Evolutionary conservation across 1,140 invertebrate genomes (phyloP), one percentile per base, ranked within the genome.

Genomic region (Halictus rubicundus): DNA sequence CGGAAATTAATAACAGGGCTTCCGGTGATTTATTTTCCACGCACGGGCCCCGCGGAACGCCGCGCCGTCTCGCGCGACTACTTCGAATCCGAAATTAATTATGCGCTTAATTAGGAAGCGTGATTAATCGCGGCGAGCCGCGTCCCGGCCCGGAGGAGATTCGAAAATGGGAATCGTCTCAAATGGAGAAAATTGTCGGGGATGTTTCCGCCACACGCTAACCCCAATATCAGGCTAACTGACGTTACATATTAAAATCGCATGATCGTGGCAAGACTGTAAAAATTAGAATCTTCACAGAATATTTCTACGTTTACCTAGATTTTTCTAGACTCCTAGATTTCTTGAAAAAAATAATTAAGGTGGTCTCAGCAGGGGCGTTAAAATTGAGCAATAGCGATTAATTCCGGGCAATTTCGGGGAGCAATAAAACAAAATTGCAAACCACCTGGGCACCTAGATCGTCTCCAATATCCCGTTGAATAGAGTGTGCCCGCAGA

Each of bases 51-150:
- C 23, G 23, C 27, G 19, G 2, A 37, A 57, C 60, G 25, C 52
- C 27, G 16, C 61, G 19, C 10, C 27, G 16, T 39, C 25, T 2
- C 61, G 60, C 21, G 60, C 32, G 61, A 7, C 74, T 37, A 46
- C 39, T 46, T 46, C n/a, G 64, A 25, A 66, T 66, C 23, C 59
- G 25, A 63, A 71, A 78, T 78, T 78, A 78, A 72, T 78, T 78
- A 78, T 23, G n/a, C 60, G 76, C 60, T 72, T 78, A 78, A 78
- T 78, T 78, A 78, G 76, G 27, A 27, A 39, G 49, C 60, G 73
- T 79, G 71, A 74, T 79, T 79, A 74, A 73, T 79, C 78, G 39
- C 61, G 37, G 69, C 7, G 60, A 8, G 66, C 59, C 54, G 32
- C 54, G 16, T 21, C 6, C 9, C 3, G 14, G 0, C n/a, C 19